Base-by-base conservation (phyloP, 2,113 vertebrate species). In the Crotalus helleri region DNA sequence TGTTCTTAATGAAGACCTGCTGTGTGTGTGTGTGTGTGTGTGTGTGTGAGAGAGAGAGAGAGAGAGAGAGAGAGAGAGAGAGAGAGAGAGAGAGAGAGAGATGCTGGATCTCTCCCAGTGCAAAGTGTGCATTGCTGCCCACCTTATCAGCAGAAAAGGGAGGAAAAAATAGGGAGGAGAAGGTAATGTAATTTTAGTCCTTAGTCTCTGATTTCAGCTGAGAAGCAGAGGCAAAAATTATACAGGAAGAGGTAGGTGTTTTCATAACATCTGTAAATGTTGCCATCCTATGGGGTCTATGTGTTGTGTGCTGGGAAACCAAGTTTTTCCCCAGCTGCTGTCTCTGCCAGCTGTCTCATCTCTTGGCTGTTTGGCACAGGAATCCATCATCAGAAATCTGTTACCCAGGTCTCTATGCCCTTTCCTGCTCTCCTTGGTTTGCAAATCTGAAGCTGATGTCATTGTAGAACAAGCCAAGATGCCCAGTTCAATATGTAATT, bases 51-150 rank as follows among this genome's bases (percentile, higher is more conserved):
- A 49, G 46, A 49, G 49, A 49, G 49, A 49, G 49, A 49, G 49
- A 49, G 49, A 7, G 49, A 49, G 49, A 49, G 49, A 49, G 49
- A 49, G 49, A 49, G 49, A 51, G 49, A 51, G 49, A 51, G 59
- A 61, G 9, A 61, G 95, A 94, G 93, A 92, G 3, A 0, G 55
- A 90, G 94, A 94, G 95, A 96, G 96, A 94, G 97, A 97, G 90
- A 95, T 54, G 21, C 94, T 95, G 95, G 95, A 94, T 95, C 96
- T 97, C 94, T 94, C 0, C 0, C 89, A 92, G 94, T 94, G 93
- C 85, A 92, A 97, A 97, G 95, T 90, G 87, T 24, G 90, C 81
- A 92, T 93, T 49, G 90, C 64, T 92, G 46, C 87, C 85, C 91
- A 88, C 96, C 96, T 94, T 87, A 54, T 96, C 90, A 94, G 88